Evolutionary conservation across 2,113 vertebrate genomes (phyloP).

Genomic region (Marmota monax): DNA sequence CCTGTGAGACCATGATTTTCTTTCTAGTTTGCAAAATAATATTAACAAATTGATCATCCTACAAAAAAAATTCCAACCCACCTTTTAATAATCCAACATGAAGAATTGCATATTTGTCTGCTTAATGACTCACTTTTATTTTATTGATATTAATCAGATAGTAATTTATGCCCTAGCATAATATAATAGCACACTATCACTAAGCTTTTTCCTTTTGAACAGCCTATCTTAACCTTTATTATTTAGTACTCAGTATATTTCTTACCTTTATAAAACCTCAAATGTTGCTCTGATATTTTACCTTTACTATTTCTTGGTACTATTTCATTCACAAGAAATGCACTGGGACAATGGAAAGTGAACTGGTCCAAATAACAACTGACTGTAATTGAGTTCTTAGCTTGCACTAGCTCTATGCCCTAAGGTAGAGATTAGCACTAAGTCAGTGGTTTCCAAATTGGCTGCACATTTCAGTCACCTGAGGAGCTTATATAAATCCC

Average conservation of each 20-base stretch:
- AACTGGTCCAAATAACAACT: background rate
- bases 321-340: background rate
- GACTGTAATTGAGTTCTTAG: background rate
- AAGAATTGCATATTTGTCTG: conserved; percentile 67
- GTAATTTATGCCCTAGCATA: conserved; percentile 23
- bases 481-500: background rate
- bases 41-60: conserved; percentile 49
- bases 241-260: background rate
- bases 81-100: conserved; percentile 32
- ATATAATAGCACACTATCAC: conserved; percentile 56
- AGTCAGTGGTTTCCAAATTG: background rate
- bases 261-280: background rate
- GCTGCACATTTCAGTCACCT: background rate
- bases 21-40: conserved; percentile 45
- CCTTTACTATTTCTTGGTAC: background rate
- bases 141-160: conserved; percentile 63
- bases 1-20: conserved; percentile 27
- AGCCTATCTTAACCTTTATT: background rate
- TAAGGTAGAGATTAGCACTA: background rate
- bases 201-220: background rate
- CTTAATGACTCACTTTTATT: conserved; percentile 68
- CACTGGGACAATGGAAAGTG: background rate
- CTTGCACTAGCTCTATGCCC: background rate
- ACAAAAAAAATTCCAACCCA: conserved; percentile 52
- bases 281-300: background rate